A percentile compares a stretch with the other conserved stretches of the same genome.
Conservation (phyloP, 1,140 invertebrate genomes). For the Drosophila ohnishii region DNA sequence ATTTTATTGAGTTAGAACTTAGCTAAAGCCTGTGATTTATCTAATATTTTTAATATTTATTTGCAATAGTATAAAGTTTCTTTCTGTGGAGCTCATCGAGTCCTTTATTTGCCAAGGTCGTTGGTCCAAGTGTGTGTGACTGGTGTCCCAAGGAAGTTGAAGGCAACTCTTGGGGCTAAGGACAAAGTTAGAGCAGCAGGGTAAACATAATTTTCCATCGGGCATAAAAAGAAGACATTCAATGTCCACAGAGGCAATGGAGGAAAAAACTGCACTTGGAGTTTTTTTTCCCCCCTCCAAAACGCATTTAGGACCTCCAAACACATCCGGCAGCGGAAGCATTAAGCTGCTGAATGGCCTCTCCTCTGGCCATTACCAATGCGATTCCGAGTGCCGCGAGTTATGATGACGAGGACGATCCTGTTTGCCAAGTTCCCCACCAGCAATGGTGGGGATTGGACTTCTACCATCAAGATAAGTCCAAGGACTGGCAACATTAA, state of each 20-base stretch:
- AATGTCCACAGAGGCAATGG: slow-evolving; percentile 16
- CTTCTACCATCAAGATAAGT: slow-evolving; percentile 23
- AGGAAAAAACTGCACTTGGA: slow-evolving; percentile 11
- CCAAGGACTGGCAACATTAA: slow-evolving; percentile 5
- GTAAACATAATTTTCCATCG: slow-evolving; percentile 70
- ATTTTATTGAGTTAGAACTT: background rate
- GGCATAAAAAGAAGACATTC: slow-evolving; percentile 43
- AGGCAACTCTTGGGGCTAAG: slow-evolving; percentile 20
- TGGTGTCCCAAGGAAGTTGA: slow-evolving; percentile 9
- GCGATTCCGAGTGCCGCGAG: slow-evolving; percentile 24
- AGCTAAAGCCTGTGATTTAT: too few species aligned
- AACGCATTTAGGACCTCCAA: slow-evolving; percentile 71
- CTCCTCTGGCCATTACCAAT: slow-evolving; percentile 25
- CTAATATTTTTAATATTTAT: too few species aligned
- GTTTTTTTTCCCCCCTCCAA: slow-evolving; percentile 17
- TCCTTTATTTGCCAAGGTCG: slow-evolving; percentile 34
- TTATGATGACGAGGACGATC: slow-evolving; percentile 25
- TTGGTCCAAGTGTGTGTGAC: slow-evolving; percentile 16
- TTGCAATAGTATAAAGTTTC: background rate
- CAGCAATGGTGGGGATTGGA: slow-evolving; percentile 8
- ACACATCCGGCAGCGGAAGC: slow-evolving; percentile 67
- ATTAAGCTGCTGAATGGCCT: slow-evolving; percentile 51
- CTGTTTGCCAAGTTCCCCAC: slow-evolving; percentile 13
- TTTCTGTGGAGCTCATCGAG: background rate
- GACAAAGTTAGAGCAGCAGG: slow-evolving; percentile 56